Evolutionary conservation across 2,888 invertebrate genomes (phyloP).

Genomic region (Dendrolimus houi): DNA sequence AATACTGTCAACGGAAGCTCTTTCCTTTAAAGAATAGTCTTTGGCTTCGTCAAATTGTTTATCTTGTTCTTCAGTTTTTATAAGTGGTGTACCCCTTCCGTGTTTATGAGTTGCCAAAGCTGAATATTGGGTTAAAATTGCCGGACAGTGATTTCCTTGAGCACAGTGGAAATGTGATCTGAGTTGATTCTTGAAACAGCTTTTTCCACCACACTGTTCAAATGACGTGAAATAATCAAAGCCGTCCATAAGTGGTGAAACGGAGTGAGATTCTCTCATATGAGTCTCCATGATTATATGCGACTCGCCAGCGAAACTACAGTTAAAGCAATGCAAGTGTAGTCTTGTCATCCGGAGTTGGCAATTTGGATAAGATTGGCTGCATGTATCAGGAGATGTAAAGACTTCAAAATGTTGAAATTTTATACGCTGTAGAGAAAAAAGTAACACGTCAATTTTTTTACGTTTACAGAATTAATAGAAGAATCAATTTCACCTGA

Average conservation of each 20-base stretch:
- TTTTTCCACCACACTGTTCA: conserved; percentile 68
- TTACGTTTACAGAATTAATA: no score
- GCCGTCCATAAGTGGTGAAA: conserved; percentile 87
- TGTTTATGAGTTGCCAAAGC: conserved; percentile 69
- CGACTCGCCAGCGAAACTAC: conserved; percentile 88
- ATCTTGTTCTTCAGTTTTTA: conserved; percentile 60
- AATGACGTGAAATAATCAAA: conserved; percentile 85
- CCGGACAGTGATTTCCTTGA: conserved; percentile 66
- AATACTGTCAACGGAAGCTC: conserved; percentile 60
- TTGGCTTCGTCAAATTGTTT: conserved; percentile 64
- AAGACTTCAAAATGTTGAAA: conserved; percentile 79
- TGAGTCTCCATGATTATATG: conserved; percentile 88
- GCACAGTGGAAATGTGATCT: conserved; percentile 68
- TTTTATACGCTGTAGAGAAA: conserved; percentile 63
- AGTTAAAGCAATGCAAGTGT: conserved; percentile 93
- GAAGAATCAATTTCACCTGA: no score
- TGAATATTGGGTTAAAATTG: conserved; percentile 68
- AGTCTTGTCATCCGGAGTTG: conserved; percentile 79
- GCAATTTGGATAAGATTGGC: conserved; percentile 82
- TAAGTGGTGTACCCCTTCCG: conserved; percentile 60
- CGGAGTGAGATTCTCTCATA: conserved; percentile 90
- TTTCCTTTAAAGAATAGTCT: conserved; percentile 69
- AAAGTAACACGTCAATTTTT: conserved; percentile 2
- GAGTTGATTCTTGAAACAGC: conserved; percentile 66
- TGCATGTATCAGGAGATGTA: conserved; percentile 79